These are phyloP conservation scores for Eupithecia dodoneata DNA, from an alignment of 2,888 invertebrate species.

Conservation along the genomic window DNA sequence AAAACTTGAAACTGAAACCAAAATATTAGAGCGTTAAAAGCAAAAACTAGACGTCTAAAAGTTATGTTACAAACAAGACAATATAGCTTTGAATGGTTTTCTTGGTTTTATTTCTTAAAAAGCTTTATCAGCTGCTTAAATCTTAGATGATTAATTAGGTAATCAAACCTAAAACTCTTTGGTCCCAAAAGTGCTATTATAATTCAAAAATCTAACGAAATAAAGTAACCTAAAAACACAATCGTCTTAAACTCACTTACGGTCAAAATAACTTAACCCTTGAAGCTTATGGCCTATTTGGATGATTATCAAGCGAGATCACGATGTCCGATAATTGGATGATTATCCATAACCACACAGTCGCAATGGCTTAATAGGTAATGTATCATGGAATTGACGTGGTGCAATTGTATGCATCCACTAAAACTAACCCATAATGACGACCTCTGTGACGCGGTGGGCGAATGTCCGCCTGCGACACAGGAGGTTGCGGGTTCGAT, in stretches of 20 bases:
- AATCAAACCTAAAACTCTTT: not conserved
- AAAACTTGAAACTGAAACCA: no score
- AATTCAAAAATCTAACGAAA: no score
- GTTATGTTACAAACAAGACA: not conserved
- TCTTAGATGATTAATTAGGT: not conserved
- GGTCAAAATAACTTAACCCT: not conserved
- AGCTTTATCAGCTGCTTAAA: not conserved
- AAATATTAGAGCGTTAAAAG: no score
- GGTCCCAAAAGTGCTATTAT: not conserved
- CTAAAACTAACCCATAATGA: not conserved
- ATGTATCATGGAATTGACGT: not conserved
- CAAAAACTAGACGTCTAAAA: no score
- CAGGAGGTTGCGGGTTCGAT: no score
- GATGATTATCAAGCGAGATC: constrained; percentile 1
- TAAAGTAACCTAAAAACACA: not conserved
- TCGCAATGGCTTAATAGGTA: not conserved
- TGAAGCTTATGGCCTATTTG: not conserved
- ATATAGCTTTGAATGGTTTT: not conserved
- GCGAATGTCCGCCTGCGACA: no score
- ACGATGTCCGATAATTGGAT: not conserved
- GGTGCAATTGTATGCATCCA: not conserved
- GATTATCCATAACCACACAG: constrained; percentile 4
- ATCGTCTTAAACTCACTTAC: not conserved
- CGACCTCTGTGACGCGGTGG: no score
- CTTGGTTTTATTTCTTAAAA: not conserved